Base-by-base conservation (phyloP, 2,888 invertebrate species). In the Desoria tigrina region DNA sequence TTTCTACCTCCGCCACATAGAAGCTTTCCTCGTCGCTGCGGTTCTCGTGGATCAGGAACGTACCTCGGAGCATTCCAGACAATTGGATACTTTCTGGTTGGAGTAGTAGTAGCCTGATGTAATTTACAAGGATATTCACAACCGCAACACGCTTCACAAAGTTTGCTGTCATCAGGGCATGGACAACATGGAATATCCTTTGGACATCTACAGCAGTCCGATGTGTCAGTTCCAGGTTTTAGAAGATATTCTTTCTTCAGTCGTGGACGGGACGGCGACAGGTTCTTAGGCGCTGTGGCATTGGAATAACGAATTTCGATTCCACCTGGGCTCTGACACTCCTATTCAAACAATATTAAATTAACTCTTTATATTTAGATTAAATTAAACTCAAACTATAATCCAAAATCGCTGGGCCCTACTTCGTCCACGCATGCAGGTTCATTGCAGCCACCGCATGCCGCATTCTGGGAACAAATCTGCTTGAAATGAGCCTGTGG, bases 91-190 rank as follows among this genome's bases (percentile, higher is more conserved):
- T 67, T 71, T 57, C 76, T 55, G 4, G 66, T 63, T 2, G 76
- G 76, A 18, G 71, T 73, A 2, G 74, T 68, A 0, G 74, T 63
- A 1, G 73, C 76, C 62, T 71, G 72, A 54, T 76, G 74, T 9
- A 76, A 55, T 65, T 74, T 75, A 57, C 76, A 76, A 6, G 74
- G 74, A 55, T 65, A 73, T 49, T 75, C 76, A 54, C 73, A 72
- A 0, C 66, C 72, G 54, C 76, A 76, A 51, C 74, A 74, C 1
- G 72, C 74, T 28, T 69, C 73, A 39, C 76, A 76, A 0, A 71
- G 53, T 57, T 66, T 65, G 16, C 42, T 62, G n/a, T 64, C 62
- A 21, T 69, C 70, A 16, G 71, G 71, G 62, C 74, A 75, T 24
- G 74, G 74, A 57, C 74, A 74, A 42, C 76, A 76, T 1, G 71